Percentiles rank a stretch among this genome's conserved stretches.
Conservation (phyloP, 2,888 invertebrate genomes). For the Synergus gifuensis region DNA sequence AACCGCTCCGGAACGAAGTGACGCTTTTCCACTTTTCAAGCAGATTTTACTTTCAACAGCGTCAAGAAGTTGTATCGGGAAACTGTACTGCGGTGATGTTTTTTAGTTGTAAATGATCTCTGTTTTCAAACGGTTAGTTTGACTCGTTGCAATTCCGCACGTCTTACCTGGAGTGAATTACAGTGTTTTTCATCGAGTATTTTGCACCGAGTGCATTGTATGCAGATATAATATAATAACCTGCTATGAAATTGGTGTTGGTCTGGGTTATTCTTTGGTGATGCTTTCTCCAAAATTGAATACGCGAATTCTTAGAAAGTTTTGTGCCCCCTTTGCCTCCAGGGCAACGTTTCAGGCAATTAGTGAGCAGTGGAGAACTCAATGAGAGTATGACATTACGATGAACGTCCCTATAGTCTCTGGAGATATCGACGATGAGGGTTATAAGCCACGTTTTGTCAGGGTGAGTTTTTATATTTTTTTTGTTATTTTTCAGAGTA, state of each 20-base stretch:
- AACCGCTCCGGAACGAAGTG: slow-evolving; percentile 52
- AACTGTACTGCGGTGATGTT: slow-evolving; percentile 2
- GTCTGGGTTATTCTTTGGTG: not conserved
- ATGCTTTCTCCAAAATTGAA: slow-evolving; percentile 25
- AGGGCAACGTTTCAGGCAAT: slow-evolving; percentile 11
- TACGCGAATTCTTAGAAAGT: slow-evolving; percentile 1
- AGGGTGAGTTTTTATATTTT: slow-evolving; percentile 67
- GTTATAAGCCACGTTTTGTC: slow-evolving; percentile 73
- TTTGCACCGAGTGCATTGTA: slow-evolving; percentile 21
- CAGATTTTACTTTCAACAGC: slow-evolving; percentile 33
- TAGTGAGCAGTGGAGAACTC: slow-evolving; percentile 35
- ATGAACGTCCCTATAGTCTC: slow-evolving; percentile 76
- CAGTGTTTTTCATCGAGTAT: slow-evolving; percentile 22
- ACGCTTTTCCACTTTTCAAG: slow-evolving; percentile 45
- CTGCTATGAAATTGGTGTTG: slow-evolving; percentile 30
- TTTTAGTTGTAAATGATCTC: slow-evolving; percentile 14
- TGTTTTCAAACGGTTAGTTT: slow-evolving; percentile 35
- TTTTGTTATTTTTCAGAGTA: not conserved
- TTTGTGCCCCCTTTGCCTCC: not conserved
- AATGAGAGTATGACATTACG: slow-evolving; percentile 60
- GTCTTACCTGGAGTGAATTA: slow-evolving; percentile 26
- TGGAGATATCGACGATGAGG: slow-evolving; percentile 74
- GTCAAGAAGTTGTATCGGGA: slow-evolving; percentile 16
- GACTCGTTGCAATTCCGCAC: slow-evolving; percentile 2
- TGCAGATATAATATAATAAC: slow-evolving; percentile 5